Conservation (phyloP, 2,797 vertebrate genomes). For the Fratercula arctica region DNA sequence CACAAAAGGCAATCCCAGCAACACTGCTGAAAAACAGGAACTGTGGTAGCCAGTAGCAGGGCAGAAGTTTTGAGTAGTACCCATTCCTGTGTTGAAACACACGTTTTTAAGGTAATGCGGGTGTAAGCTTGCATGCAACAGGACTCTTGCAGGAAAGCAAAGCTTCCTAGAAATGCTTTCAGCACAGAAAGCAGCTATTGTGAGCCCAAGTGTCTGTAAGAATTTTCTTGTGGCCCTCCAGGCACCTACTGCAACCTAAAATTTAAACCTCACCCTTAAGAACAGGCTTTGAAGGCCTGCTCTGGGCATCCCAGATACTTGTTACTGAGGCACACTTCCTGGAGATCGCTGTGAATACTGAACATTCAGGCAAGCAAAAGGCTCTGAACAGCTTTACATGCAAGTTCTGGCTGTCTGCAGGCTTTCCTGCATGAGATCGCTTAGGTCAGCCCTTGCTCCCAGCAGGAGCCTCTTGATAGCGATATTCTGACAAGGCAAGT, state of each 20-base stretch:
- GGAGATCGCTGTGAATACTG: background rate
- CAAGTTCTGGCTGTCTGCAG: background rate
- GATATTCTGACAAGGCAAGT: background rate
- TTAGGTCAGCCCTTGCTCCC: background rate
- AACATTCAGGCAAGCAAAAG: background rate
- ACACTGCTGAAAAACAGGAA: background rate
- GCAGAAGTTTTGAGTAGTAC: background rate
- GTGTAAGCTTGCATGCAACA: background rate
- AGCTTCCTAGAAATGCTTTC: background rate
- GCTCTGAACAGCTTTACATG: background rate
- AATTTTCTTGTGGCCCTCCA: background rate
- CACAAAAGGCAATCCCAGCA: conserved; percentile 5
- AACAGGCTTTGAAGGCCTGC: background rate
- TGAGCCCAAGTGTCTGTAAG: background rate
- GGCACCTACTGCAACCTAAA: background rate
- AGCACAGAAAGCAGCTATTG: background rate
- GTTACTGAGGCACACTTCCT: background rate
- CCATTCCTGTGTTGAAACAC: background rate
- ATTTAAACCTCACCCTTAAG: background rate
- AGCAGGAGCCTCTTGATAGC: background rate
- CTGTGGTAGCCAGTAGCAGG: background rate
- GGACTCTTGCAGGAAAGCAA: background rate
- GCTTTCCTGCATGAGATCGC: background rate
- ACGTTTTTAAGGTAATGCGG: background rate
- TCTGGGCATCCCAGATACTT: background rate